Conservation (phyloP, 2,888 invertebrate genomes). For the Hoplodrina blanda region DNA sequence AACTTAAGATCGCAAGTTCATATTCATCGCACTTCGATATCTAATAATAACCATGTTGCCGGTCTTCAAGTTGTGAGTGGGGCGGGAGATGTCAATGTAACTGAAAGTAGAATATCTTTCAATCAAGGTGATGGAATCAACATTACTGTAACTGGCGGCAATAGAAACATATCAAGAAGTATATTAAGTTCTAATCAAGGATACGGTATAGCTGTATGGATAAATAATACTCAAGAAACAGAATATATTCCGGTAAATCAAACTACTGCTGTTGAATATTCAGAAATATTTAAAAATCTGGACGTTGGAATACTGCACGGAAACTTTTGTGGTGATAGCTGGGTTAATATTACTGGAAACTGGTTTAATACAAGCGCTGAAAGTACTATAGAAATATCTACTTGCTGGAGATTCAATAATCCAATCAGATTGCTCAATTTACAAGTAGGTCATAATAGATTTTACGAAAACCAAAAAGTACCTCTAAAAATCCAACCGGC, state of each 20-base stretch:
- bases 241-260: conserved; percentile 96
- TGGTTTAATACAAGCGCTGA: conserved; percentile 95
- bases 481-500: conserved; percentile 95
- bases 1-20: conserved; percentile 97
- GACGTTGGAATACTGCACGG: conserved; percentile 97
- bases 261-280: conserved; percentile 96
- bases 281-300: conserved; percentile 96
- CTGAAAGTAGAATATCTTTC: conserved; percentile 96
- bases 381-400: conserved; percentile 95
- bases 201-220: conserved; percentile 97
- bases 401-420: conserved; percentile 93
- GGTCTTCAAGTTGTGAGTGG: conserved; percentile 97
- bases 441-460: conserved; percentile 96
- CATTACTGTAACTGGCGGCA: conserved; percentile 98
- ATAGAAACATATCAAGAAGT: conserved; percentile 96
- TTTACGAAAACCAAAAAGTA: conserved; percentile 94
- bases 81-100: conserved; percentile 98
- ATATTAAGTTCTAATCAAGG: conserved; percentile 96
- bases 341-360: conserved; percentile 98
- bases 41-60: conserved; percentile 96
- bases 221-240: conserved; percentile 95
- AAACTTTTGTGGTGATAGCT: conserved; percentile 96
- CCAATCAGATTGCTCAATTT: conserved; percentile 90
- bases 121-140: conserved; percentile 99
- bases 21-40: conserved; percentile 95